Base-by-base conservation (phyloP, 2,113 vertebrate species). In the Clarias batrachus region DNA sequence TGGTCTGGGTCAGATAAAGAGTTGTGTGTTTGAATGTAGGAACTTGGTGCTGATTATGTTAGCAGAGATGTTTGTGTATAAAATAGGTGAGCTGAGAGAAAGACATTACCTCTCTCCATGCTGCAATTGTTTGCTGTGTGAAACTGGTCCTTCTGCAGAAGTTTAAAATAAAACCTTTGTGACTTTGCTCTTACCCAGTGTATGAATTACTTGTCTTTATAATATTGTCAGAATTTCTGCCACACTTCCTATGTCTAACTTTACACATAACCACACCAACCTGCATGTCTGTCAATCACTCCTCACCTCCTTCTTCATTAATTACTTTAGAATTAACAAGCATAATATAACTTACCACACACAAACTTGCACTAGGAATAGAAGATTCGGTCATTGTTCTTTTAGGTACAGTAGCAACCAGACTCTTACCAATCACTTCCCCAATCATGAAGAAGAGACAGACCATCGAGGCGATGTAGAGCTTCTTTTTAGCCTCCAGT, bases 381-480 rank as follows among this genome's bases (percentile, higher is more conserved):
- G 6, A 19, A 21, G 30, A 17, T 21, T 3, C 37, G 70, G 70
- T 41, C 14, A 70, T 27, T 25, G 19, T 25, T 48, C 12, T 52
- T 76, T 76, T 52, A 5, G 23, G 52, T 6, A 48, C 48, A 48
- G 48, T 48, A 76, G 11, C 41, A 54, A 25, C 12, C 23, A 14
- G 10, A 23, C 48, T 87, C 94, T 87, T 94, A 96, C 95, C 95
- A 90, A 96, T 94, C 88, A 98, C 96, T 90, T 98, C 98, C 13
- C 98, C 98, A 0, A 97, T 94, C 97, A 99, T 99, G 94, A 99
- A 99, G 93, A 98, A 1, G 7, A 97, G 95, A 91, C 98, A 99
- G 88, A 99, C 93, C 0, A 91, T 91, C 0, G 97, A 98, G 59
- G 97, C 97, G 0, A 97, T 76, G n/a, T 94, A 96, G 23, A 99